A percentile compares a stretch with the other conserved stretches of the same genome.
Evolutionary conservation across 1,140 invertebrate genomes (phyloP).

Genomic region (Sarcophaga bullata): DNA sequence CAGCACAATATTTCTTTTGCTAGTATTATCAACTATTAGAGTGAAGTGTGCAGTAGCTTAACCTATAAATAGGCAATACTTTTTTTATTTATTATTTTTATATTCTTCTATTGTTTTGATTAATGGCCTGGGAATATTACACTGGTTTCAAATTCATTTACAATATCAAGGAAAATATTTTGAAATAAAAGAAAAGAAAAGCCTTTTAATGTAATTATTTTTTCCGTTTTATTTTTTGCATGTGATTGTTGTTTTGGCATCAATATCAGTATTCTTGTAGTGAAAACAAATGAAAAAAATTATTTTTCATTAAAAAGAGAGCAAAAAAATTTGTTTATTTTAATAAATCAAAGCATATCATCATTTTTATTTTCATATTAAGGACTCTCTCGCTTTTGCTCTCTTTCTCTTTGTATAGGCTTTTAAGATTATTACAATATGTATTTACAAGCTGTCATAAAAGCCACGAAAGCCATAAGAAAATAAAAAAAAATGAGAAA

Average conservation of each 20-base stretch:
- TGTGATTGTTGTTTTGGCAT: no score
- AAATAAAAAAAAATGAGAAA: background rate
- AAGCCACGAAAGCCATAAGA: background rate
- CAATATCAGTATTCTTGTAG: no score
- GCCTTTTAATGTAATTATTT: constrained; percentile 8
- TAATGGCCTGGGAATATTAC: background rate
- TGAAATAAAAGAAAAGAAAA: no score
- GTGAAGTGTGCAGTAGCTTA: background rate
- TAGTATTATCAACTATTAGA: no score
- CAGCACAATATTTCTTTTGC: no score
- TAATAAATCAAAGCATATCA: constrained; percentile 9
- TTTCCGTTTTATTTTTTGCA: background rate
- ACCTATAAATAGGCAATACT: background rate
- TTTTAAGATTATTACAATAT: constrained; percentile 9
- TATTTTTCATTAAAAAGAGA: background rate
- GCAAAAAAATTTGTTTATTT: no score
- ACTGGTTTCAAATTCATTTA: background rate
- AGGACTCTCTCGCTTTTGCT: background rate
- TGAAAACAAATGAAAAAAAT: background rate
- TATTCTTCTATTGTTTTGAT: background rate
- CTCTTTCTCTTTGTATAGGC: background rate
- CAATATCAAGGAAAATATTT: no score
- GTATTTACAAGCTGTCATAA: background rate
- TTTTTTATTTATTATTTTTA: background rate
- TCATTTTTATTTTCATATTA: background rate